Base-by-base conservation (phyloP, 2,113 vertebrate genomes). In the Hyla sarda region DNA sequence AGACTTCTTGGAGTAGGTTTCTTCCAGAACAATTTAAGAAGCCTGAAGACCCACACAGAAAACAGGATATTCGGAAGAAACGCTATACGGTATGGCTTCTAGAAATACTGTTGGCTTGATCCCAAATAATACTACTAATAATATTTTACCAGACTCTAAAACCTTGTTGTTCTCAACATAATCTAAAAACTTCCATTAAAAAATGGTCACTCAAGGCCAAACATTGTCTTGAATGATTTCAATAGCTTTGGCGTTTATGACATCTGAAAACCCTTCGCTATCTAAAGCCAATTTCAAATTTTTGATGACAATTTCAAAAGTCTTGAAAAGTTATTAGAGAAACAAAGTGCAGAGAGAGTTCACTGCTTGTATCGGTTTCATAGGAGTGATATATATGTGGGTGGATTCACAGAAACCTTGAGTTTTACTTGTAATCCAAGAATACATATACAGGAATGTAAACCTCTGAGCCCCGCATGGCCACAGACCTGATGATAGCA, bases 311-410 rank as follows among this genome's bases (percentile, higher is more conserved):
- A 52, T 69, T 78, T 67, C n/a, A 86, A 71, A 71, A 23, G 62
- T 58, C 84, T 86, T 86, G 75, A 86, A 86, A 86, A 80, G 75
- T 80, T 86, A 80, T 80, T 80, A 86, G n/a, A 78, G 67, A 34
- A 14, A 16, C 0, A 1, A 30, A 86, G 84, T 54, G 73, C 76
- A 80, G 1, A 0, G 30, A 72, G 47, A 86, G 84, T 79, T 86
- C 84, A 86, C 23, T 12, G 23, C 28, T 58, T 86, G 60, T 58
- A 86, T 86, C 84, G 2, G 17, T 80, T 86, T 86, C 84, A 77
- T 50, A 45, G 48, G 14, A 58, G 75, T 79, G 75, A 86, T 80
- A 62, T 54, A 48, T 78, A 37, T 54, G 83, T 80, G 84, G 84
- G 84, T 80, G 84, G 84, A 86, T 72, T 86, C 84, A 86, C 62